Evolutionary conservation across 2,888 invertebrate species (phyloP), one percentile per base, ranked within the genome.

Genomic region (Caenorhabditis afra): DNA sequence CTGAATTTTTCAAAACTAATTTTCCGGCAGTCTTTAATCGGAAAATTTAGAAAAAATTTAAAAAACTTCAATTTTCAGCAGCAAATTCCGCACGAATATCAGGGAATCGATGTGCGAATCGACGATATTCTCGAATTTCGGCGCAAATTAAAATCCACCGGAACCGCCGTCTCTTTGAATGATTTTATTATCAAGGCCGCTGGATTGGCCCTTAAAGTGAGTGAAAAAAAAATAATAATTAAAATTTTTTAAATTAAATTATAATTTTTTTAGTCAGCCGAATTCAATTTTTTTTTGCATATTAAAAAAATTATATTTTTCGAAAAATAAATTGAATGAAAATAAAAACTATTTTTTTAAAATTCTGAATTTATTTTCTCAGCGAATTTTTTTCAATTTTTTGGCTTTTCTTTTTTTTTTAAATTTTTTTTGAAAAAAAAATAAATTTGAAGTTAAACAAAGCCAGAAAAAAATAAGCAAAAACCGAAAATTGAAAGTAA

Each of bases 111-210:
- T 55, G 92, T 93, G 70, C 90, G 91, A 65, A 91, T 93, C 47
- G 92, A 92, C 83, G 91, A 91, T 49, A 87, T 94, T 14, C 87
- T 91, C 7, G 90, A 91, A 55, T 85, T 93, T 1, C 91, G 93
- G 14, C 91, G 92, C 74, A 90, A 92, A 80, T 90, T 93, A 49
- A 85, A 86, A 37, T 49, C 62, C 10, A 77, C 78, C 23, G 82
- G 82, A 62, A 76, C 71, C 16, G 66, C 80, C 79, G 92, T 94
- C 0, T 93, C 94, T 3, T 90, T 94, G 11, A 94, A 94, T 90
- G 94, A 94, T 89, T 93, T 94, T 83, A 91, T 94, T 41, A 92
- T 93, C 20, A 94, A 94, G 90, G 93, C 93, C 16, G 92, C 92
- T 37, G 93, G 93, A n/a, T 90, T 92, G 18, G 93, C 93, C 1